A percentile compares a stretch with the other conserved stretches of the same genome.
Evolutionary conservation across 2,888 invertebrate species (phyloP).

Genomic region (Deilephila porcellus): DNA sequence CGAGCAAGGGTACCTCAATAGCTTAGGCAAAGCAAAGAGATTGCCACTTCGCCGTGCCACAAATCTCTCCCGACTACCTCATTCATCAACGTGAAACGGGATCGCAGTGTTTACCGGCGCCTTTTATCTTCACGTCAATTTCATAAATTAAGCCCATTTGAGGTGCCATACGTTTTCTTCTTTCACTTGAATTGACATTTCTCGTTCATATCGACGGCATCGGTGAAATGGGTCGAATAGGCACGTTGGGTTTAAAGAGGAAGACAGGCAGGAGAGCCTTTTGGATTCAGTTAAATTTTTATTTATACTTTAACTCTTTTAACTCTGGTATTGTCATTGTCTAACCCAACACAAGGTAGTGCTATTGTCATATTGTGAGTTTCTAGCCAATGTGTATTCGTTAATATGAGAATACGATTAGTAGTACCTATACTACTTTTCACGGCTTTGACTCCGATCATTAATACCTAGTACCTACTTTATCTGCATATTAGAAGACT

Average conservation of each 20-base stretch:
- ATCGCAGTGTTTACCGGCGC: slow-evolving; percentile 14
- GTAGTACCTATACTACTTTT: too few relatives aligned
- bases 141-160: slow-evolving; percentile 17
- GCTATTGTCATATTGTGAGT: too few relatives aligned
- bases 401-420: too few relatives aligned
- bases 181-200: slow-evolving; percentile 13
- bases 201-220: neutral
- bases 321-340: too few relatives aligned
- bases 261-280: neutral
- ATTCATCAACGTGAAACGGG: slow-evolving; percentile 25
- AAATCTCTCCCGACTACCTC: slow-evolving; percentile 14
- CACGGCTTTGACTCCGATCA: too few relatives aligned
- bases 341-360: too few relatives aligned
- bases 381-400: too few relatives aligned
- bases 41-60: slow-evolving; percentile 12
- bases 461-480: too few relatives aligned
- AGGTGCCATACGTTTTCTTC: neutral
- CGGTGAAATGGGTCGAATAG: neutral
- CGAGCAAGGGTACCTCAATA: neutral
- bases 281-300: neutral
- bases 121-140: slow-evolving; percentile 11
- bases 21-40: slow-evolving; percentile 15
- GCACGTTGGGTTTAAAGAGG: neutral
- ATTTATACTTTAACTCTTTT: too few relatives aligned
- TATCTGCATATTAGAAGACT: too few relatives aligned